Percentiles rank a stretch among this genome's conserved stretches.
Conservation (phyloP, 2,888 invertebrate species). For the Ormyrus pomaceus region DNA sequence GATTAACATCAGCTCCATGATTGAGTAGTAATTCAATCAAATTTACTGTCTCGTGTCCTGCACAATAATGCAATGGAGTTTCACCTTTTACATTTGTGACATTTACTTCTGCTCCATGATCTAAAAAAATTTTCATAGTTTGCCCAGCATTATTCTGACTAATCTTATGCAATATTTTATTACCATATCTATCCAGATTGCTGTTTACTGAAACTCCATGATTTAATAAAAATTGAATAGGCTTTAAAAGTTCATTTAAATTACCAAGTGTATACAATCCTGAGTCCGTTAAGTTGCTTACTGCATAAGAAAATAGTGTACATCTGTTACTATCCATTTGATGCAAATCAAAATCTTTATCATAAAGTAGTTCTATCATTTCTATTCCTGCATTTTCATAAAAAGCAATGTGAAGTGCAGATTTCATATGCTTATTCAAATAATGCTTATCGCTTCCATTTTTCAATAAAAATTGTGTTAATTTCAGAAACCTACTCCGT, state of each 20-base stretch:
- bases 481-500: background rate
- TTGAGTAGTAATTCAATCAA: slow-evolving; percentile 1
- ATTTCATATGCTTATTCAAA: background rate
- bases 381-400: slow-evolving; percentile 3
- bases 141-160: slow-evolving; percentile 22
- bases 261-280: too few species aligned
- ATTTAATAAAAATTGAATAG: slow-evolving; percentile 9
- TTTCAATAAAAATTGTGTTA: background rate
- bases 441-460: slow-evolving; percentile 5
- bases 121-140: slow-evolving; percentile 7
- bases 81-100: slow-evolving; percentile 15
- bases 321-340: background rate
- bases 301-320: slow-evolving; percentile 17
- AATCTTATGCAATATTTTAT: slow-evolving; percentile 20
- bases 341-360: background rate
- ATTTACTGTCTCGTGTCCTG: background rate
- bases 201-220: slow-evolving; percentile 21
- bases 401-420: slow-evolving; percentile 24
- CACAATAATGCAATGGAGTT: slow-evolving; percentile 24
- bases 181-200: background rate
- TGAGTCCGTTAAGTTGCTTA: background rate
- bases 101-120: slow-evolving; percentile 16
- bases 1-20: background rate
- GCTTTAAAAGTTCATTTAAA: background rate
- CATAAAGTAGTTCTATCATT: slow-evolving; percentile 18